A percentile compares a stretch with the other conserved stretches of the same genome.
phyloP scores from a whole-genome alignment of 2,888 invertebrate genomes.

The Ellobium chinense region DNA sequence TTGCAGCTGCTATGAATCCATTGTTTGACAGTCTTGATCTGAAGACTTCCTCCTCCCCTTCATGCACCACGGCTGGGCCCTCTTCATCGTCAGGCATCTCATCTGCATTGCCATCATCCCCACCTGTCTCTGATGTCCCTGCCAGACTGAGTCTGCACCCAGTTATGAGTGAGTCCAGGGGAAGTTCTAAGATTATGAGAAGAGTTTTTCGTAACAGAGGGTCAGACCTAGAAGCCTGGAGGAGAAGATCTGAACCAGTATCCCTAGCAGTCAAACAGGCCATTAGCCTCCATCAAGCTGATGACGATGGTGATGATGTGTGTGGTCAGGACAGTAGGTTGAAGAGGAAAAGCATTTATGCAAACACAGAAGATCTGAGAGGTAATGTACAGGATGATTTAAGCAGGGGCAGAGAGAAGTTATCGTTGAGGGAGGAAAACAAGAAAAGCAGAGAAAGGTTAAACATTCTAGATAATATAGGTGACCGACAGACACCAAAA shows the following conservation, averaged over 20 bases:
- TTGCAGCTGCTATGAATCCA: slow-evolving; percentile 22
- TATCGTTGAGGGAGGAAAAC: slow-evolving; percentile 23
- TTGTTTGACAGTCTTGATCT: slow-evolving; percentile 5
- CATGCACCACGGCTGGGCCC: background rate
- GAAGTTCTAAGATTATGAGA: background rate
- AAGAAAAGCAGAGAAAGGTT: slow-evolving; percentile 29
- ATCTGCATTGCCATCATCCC: background rate
- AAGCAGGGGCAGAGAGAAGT: slow-evolving; percentile 11
- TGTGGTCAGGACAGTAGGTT: background rate
- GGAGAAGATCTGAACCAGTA: slow-evolving; percentile 35
- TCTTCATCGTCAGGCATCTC: background rate
- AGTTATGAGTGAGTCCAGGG: background rate
- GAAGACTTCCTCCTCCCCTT: background rate
- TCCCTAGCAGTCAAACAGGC: slow-evolving; percentile 25
- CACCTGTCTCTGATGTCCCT: no score
- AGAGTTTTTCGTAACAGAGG: background rate
- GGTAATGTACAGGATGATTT: slow-evolving; percentile 12
- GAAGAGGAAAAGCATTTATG: slow-evolving; percentile 33
- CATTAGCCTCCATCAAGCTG: background rate
- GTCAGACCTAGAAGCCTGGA: slow-evolving; percentile 25
- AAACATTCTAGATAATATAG: slow-evolving; percentile 9
- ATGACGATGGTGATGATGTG: background rate
- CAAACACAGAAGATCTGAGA: slow-evolving; percentile 35
- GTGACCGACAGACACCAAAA: background rate
- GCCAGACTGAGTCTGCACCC: no score